Conservation (phyloP, 2,888 invertebrate genomes). For the Lepidocyrtoides sp. region DNA sequence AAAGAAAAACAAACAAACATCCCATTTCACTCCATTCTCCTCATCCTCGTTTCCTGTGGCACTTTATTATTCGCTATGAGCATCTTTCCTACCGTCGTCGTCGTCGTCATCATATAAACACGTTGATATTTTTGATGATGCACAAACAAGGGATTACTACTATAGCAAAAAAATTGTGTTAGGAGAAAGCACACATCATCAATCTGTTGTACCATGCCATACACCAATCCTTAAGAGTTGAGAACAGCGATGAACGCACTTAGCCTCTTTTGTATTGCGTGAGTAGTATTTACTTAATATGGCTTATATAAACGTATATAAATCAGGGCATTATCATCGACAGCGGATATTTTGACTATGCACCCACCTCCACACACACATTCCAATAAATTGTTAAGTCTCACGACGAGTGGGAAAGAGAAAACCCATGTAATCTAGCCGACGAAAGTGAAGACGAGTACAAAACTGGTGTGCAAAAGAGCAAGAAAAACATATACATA, state of each 20-base stretch:
- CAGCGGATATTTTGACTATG: conserved; percentile 18
- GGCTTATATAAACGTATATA: conserved; percentile 26
- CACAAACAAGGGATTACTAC: neutral
- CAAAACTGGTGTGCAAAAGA: conserved; percentile 10
- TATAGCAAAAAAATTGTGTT: too few relatives aligned
- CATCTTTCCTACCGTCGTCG: neutral
- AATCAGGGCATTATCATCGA: conserved; percentile 33
- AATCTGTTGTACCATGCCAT: neutral
- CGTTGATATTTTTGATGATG: conserved; percentile 29
- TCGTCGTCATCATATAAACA: neutral
- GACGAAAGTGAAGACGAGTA: conserved; percentile 30
- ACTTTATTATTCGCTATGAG: neutral
- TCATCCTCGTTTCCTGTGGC: conserved; percentile 31
- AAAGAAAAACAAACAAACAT: conserved; percentile 39
- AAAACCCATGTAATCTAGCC: conserved; percentile 31
- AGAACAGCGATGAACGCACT: neutral
- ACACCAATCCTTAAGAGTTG: neutral
- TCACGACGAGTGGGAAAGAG: conserved; percentile 20
- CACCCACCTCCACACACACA: neutral
- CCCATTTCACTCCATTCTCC: neutral
- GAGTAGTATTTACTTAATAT: neutral
- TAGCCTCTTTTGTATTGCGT: neutral
- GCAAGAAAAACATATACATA: conserved; percentile 8
- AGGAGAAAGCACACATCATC: conserved; percentile 43
- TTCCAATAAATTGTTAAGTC: conserved; percentile 36